A percentile compares a stretch with the other conserved stretches of the same genome.
Conservation (phyloP, 2,113 vertebrate species). For the Danio rerio region DNA sequence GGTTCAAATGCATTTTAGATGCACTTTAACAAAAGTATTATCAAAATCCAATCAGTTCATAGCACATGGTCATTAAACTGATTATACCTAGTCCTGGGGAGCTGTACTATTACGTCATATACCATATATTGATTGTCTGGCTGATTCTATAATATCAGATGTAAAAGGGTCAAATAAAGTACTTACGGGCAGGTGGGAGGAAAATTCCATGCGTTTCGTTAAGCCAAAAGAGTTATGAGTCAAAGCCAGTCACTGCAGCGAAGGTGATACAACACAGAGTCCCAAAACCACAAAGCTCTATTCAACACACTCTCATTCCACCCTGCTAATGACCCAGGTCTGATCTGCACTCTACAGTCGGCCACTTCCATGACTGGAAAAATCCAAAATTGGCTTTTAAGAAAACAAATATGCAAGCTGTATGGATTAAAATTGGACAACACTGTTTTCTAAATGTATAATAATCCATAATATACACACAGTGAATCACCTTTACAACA, state of each 20-base stretch:
- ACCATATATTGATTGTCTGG: slow-evolving; percentile 27
- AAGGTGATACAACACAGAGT: slow-evolving; percentile 38
- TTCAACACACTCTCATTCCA: slow-evolving; percentile 16
- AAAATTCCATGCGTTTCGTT: slow-evolving; percentile 27
- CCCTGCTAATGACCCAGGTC: neutral
- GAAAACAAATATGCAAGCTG: neutral
- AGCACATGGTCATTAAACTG: neutral
- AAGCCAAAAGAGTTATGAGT: slow-evolving; percentile 36
- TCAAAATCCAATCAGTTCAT: neutral
- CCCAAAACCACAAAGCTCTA: slow-evolving; percentile 28
- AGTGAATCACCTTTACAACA: neutral
- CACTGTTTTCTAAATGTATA: neutral
- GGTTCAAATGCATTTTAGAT: neutral
- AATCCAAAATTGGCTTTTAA: neutral
- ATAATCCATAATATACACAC: neutral
- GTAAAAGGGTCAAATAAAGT: neutral
- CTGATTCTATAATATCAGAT: slow-evolving; percentile 23
- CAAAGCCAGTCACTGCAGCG: slow-evolving; percentile 30
- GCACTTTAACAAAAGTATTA: neutral
- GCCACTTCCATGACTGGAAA: neutral
- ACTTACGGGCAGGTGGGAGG: neutral
- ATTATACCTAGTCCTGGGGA: slow-evolving; percentile 11
- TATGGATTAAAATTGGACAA: neutral
- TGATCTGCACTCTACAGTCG: neutral
- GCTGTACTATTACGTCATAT: slow-evolving; percentile 16